A percentile compares a stretch with the other conserved stretches of the same genome.
Conservation (phyloP, 2,113 vertebrate genomes). For the Eidolon helvum region DNA sequence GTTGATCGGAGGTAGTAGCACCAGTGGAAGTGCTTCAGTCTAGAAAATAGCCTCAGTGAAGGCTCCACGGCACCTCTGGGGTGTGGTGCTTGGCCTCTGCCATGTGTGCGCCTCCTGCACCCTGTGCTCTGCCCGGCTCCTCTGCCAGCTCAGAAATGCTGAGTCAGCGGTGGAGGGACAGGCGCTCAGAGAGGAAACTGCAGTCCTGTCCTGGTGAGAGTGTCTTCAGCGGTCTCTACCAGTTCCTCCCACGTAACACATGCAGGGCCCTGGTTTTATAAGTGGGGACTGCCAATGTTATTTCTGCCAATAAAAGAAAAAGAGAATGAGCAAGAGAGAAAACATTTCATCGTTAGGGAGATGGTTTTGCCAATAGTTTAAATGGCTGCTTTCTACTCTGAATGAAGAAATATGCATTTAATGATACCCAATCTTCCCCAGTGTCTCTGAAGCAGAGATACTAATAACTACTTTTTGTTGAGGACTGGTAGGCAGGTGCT, state of each 20-base stretch:
- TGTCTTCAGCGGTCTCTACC: neutral
- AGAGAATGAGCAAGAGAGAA: neutral
- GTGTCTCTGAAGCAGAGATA: neutral
- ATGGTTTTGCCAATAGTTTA: conserved; percentile 15
- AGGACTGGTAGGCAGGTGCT: neutral
- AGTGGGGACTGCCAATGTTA: neutral
- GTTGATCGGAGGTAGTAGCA: neutral
- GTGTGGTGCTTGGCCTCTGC: neutral
- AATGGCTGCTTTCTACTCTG: conserved; percentile 6
- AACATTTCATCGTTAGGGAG: neutral
- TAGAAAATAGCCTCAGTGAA: rapidly evolving
- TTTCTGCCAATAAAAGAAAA: neutral
- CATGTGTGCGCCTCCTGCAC: rapidly evolving
- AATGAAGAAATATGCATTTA: neutral
- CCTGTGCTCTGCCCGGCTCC: neutral
- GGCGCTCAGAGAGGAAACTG: neutral
- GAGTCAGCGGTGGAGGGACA: neutral
- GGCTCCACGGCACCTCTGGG: neutral
- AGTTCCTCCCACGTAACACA: neutral
- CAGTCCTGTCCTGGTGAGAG: neutral
- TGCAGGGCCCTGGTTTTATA: neutral
- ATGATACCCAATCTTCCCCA: neutral
- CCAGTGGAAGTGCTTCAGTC: neutral
- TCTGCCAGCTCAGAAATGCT: neutral
- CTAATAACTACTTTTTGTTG: neutral